phyloP scores from a whole-genome alignment of 2,113 vertebrate species.

The Sclerurus mexicanus region DNA sequence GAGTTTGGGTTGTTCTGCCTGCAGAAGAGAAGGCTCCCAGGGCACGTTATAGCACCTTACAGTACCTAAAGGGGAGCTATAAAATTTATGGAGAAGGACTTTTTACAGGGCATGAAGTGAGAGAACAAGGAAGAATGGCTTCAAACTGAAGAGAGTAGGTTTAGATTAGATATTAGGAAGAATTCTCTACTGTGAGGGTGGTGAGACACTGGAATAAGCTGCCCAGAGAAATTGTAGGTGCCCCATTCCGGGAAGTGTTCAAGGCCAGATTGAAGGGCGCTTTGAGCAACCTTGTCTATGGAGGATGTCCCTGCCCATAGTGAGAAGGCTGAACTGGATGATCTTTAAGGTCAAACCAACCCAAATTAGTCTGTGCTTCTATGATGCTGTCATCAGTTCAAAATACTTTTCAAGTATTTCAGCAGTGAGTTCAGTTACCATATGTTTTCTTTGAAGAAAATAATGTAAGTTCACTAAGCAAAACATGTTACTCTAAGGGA shows the following conservation, averaged over 20 bases:
- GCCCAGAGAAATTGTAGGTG: background rate
- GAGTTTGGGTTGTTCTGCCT: background rate
- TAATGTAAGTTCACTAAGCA: background rate
- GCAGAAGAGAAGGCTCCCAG: background rate
- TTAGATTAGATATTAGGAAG: background rate
- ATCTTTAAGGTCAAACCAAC: background rate
- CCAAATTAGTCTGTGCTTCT: background rate
- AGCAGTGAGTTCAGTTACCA: background rate
- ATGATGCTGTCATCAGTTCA: background rate
- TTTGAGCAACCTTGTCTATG: background rate
- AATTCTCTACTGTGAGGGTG: background rate
- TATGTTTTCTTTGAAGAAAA: background rate
- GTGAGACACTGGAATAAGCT: background rate
- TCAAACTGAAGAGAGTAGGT: background rate
- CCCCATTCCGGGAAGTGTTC: background rate
- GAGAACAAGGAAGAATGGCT: background rate
- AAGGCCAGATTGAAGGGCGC: background rate
- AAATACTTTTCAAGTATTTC: background rate
- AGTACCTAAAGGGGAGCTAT: background rate
- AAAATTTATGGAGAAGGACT: background rate
- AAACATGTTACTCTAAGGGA: background rate
- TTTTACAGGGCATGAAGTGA: background rate
- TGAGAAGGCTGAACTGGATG: background rate
- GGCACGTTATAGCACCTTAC: background rate
- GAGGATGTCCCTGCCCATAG: background rate